Evolutionary conservation across 2,888 invertebrate genomes (phyloP).

Genomic region (Rotaria sp.): DNA sequence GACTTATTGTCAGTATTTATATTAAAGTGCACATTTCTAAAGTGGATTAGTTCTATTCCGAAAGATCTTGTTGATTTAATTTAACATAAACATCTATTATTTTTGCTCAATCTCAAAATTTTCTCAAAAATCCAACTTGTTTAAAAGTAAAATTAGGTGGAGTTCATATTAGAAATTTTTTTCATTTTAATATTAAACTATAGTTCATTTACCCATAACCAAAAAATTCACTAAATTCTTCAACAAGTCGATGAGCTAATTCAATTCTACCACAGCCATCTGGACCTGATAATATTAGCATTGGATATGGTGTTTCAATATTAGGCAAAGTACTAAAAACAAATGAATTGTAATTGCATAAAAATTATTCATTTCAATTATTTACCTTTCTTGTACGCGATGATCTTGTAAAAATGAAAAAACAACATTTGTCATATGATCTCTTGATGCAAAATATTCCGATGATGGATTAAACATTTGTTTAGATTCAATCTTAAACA

Average conservation of each 20-base stretch:
- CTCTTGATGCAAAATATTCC: slow-evolving; percentile 52
- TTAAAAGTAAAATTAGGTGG: too few species aligned
- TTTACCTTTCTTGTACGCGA: slow-evolving; percentile 45
- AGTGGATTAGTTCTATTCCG: too few species aligned
- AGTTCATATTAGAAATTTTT: too few species aligned
- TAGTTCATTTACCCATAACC: slow-evolving; percentile 50
- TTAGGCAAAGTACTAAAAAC: slow-evolving; percentile 52
- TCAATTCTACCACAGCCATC: slow-evolving; percentile 54
- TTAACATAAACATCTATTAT: too few species aligned
- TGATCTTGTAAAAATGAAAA: slow-evolving; percentile 53
- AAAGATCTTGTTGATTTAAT: too few species aligned
- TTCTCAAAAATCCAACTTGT: too few species aligned
- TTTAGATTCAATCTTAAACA: slow-evolving; percentile 49
- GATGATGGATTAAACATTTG: slow-evolving; percentile 52
- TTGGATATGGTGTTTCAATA: slow-evolving; percentile 54
- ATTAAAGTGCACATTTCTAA: too few species aligned
- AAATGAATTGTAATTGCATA: slow-evolving; percentile 38
- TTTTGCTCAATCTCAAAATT: too few species aligned
- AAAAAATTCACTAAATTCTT: slow-evolving; percentile 55
- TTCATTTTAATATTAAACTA: too few species aligned
- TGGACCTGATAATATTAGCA: slow-evolving; percentile 54
- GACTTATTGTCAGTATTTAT: too few species aligned
- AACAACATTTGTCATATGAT: slow-evolving; percentile 55
- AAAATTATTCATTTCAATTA: not conserved
- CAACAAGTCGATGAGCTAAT: slow-evolving; percentile 51